Conservation (phyloP, 1,140 invertebrate species). For the Eueides isabella region DNA sequence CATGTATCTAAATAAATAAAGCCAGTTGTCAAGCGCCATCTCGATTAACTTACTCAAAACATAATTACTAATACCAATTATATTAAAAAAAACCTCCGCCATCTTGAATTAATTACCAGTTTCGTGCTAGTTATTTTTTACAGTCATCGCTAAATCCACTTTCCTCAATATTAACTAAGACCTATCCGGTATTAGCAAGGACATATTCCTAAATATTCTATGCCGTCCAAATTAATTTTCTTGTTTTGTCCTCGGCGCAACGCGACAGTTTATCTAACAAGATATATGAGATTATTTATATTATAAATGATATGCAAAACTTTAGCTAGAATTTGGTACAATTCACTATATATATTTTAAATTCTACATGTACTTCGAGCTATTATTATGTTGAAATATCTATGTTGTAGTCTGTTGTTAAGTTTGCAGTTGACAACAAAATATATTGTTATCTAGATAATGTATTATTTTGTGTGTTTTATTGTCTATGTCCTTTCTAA, state of each 20-base stretch:
- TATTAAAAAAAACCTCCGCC: neutral
- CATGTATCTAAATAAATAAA: neutral
- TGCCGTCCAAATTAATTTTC: slow-evolving; percentile 73
- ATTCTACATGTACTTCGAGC: slow-evolving; percentile 53
- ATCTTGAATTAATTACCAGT: neutral
- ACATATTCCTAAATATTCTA: slow-evolving; percentile 60
- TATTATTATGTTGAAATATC: slow-evolving; percentile 65
- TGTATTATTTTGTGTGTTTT: slow-evolving; percentile 18
- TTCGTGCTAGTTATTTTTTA: neutral
- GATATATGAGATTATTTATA: neutral
- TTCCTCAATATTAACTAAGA: neutral
- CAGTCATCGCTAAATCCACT: neutral
- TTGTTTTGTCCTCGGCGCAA: slow-evolving; percentile 27
- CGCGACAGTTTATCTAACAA: slow-evolving; percentile 36
- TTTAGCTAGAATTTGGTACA: slow-evolving; percentile 28
- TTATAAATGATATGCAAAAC: slow-evolving; percentile 17
- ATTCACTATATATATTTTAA: slow-evolving; percentile 27
- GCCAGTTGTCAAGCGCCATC: neutral
- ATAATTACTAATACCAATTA: too few relatives aligned
- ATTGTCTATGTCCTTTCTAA: neutral
- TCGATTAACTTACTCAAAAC: neutral
- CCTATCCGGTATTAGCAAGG: slow-evolving; percentile 14
- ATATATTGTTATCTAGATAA: slow-evolving; percentile 82
- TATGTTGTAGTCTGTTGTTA: slow-evolving; percentile 81
- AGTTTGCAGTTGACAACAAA: slow-evolving; percentile 81